These are phyloP conservation scores for Mirza zaza DNA, from an alignment of 2,113 vertebrate species.

Conservation along the genomic window DNA sequence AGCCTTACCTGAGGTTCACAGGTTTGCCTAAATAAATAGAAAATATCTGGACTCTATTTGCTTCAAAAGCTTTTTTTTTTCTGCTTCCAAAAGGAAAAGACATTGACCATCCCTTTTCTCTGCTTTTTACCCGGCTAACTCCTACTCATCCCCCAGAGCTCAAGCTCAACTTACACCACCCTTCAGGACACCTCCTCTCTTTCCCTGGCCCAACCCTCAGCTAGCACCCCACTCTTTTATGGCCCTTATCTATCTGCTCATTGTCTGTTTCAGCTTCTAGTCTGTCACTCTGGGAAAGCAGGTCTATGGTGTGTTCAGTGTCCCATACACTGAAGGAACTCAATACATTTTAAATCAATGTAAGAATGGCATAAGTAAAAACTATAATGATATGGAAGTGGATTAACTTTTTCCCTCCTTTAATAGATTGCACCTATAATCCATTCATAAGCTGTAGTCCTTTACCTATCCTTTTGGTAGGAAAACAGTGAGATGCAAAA, in stretches of 20 bases:
- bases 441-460: neutral
- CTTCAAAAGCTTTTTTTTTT: neutral
- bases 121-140: neutral
- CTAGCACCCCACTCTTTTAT: neutral
- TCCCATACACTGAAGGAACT: neutral
- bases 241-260: neutral
- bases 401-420: neutral
- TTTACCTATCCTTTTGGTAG: neutral
- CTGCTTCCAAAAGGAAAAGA: neutral
- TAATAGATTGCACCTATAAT: neutral
- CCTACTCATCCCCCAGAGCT: neutral
- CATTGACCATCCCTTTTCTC: neutral
- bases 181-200: neutral
- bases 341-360: neutral
- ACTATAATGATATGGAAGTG: neutral
- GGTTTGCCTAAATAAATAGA: constrained; percentile 59
- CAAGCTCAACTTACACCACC: neutral
- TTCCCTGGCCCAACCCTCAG: neutral
- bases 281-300: neutral
- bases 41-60: constrained; percentile 73
- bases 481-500: neutral
- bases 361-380: constrained; percentile 17
- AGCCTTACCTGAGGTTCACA: constrained; percentile 40
- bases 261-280: neutral
- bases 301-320: neutral